Base-by-base conservation (phyloP, 1,140 invertebrate species). In the Drosophila ficusphila region DNA sequence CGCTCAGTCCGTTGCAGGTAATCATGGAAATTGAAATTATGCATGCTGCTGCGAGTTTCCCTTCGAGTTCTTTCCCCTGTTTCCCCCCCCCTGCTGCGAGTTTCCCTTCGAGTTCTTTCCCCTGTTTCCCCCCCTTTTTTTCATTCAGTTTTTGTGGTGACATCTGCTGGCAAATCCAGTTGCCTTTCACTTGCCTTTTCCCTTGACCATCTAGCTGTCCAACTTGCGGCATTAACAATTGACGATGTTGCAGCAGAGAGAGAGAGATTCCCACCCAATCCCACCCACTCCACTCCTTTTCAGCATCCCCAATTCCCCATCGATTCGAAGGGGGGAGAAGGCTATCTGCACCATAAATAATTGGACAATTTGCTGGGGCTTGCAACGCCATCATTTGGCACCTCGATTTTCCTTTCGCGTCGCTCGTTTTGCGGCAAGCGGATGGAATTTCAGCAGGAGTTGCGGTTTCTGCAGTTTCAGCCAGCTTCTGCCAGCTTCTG, bases 1-100 rank as follows among this genome's bases (percentile, higher is more conserved):
- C 73, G 2, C 94, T 94, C 36, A 96, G 95, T 33, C 94, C 95
- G 3, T 91, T 97, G 46, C 96, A 97, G 94, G 96, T 96, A 92
- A 77, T 75, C 62, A 74, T 25, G 23, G 49, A 76, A 62, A 73
- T 86, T 77, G 60, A 57, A 79, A 76, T 65, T 65, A 83, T 68
- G 36, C 68, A 25, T 48, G 16, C 16, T n/a, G n/a, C 38, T 4
- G 16, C 18, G 8, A n/a, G n/a, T n/a, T n/a, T n/a, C n/a, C n/a
- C n/a, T n/a, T n/a, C n/a, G n/a, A n/a, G n/a, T n/a, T n/a, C n/a
- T n/a, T n/a, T n/a, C n/a, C n/a, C n/a, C n/a, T n/a, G n/a, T n/a
- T n/a, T n/a, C n/a, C n/a, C n/a, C n/a, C n/a, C n/a, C n/a, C n/a
- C n/a, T n/a, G n/a, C n/a, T n/a, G n/a, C n/a, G n/a, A n/a, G n/a